phyloP scores from a whole-genome alignment of 2,888 invertebrate genomes.

The Melanophora roralis region DNA sequence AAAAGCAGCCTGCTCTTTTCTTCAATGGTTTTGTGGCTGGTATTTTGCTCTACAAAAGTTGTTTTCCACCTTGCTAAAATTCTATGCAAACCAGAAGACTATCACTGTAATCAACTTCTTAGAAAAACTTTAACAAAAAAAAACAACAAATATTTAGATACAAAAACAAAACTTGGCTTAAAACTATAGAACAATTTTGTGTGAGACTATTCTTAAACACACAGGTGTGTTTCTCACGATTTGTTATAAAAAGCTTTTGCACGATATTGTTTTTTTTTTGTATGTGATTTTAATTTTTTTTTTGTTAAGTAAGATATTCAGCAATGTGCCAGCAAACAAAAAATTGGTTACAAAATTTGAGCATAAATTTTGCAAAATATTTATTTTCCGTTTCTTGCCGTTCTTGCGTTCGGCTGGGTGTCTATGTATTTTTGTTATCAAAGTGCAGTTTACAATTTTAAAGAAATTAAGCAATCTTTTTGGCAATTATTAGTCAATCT shows the following conservation, averaged over 20 bases:
- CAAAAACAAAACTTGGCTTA: constrained; percentile 22
- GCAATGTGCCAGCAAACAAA: neutral
- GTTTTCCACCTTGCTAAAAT: constrained; percentile 23
- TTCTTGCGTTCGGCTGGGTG: too few species aligned
- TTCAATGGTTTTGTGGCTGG: constrained; percentile 16
- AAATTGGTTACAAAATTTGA: neutral
- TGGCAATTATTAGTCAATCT: too few species aligned
- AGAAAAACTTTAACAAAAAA: neutral
- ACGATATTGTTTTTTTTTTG: constrained; percentile 44
- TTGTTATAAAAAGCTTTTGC: constrained; percentile 62
- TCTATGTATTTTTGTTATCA: too few species aligned
- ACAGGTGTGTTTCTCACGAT: constrained; percentile 67
- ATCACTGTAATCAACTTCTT: constrained; percentile 30
- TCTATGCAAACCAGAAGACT: constrained; percentile 40
- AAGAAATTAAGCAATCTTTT: too few species aligned
- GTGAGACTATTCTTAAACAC: constrained; percentile 33
- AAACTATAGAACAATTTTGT: constrained; percentile 7
- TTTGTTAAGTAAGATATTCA: neutral
- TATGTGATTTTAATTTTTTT: neutral
- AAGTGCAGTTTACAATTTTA: too few species aligned
- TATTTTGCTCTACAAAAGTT: constrained; percentile 2
- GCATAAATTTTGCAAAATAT: too few species aligned
- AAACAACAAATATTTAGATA: neutral
- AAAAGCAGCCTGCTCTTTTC: constrained; percentile 31
- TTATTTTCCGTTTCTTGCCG: too few species aligned